Evolutionary conservation across 2,113 vertebrate genomes (phyloP).

Genomic region (Calyptomena viridis): DNA sequence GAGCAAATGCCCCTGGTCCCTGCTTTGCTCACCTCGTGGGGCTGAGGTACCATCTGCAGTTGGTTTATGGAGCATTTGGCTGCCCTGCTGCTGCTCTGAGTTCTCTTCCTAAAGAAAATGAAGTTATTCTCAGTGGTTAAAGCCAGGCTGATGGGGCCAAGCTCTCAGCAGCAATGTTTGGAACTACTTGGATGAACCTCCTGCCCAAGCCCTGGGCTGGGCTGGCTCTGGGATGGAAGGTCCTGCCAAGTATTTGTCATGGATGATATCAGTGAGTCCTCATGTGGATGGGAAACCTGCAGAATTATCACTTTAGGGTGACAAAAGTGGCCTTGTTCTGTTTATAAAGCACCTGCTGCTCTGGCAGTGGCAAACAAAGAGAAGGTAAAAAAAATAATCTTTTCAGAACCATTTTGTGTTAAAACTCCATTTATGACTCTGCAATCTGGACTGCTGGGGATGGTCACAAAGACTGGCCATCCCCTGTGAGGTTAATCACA

Average conservation of each 20-base stretch:
- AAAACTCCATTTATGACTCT: neutral
- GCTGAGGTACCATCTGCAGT: accelerated
- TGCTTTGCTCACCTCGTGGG: no score
- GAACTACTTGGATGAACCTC: neutral
- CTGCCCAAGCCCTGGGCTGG: accelerated
- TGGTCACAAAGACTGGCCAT: neutral
- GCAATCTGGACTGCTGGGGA: neutral
- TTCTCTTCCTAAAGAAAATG: neutral
- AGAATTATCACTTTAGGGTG: neutral
- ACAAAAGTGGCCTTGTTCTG: neutral
- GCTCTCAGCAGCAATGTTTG: neutral
- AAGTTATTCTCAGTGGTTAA: accelerated
- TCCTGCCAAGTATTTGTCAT: neutral
- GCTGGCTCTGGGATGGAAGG: neutral
- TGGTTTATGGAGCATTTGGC: neutral
- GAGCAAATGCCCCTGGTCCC: neutral
- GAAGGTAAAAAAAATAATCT: neutral
- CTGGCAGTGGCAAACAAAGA: neutral
- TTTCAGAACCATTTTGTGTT: neutral
- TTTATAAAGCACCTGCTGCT: neutral
- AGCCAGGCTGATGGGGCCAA: neutral
- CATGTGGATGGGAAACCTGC: neutral
- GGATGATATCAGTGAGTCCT: neutral
- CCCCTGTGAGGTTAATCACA: neutral
- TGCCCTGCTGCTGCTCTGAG: neutral